These are phyloP conservation scores for Paraplagusia blochii DNA, from an alignment of 2,113 vertebrate species.

Conservation along the genomic window DNA sequence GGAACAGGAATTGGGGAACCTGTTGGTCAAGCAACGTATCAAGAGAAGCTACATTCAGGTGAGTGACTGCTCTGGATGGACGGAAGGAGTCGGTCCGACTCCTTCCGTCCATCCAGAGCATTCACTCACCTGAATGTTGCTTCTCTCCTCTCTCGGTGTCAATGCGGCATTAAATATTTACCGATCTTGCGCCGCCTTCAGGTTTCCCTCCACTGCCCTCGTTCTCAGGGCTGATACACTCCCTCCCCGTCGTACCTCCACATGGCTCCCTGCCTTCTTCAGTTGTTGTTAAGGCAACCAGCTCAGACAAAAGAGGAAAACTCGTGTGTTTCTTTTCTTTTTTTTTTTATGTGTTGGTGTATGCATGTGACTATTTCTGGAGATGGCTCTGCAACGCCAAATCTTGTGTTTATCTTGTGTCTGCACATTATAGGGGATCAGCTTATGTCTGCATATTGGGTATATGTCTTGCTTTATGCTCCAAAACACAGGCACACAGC, in stretches of 20 bases:
- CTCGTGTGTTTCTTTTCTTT: not conserved
- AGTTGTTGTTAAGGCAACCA: slow-evolving; percentile 44
- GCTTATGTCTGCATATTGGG: slow-evolving; percentile 1
- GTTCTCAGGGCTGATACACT: slow-evolving; percentile 5
- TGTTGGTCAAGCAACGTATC: too few relatives aligned
- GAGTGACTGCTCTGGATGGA: too few relatives aligned
- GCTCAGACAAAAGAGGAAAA: slow-evolving; percentile 35
- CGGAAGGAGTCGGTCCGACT: too few relatives aligned
- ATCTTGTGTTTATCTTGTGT: slow-evolving; percentile 9
- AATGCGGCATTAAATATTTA: slow-evolving; percentile 63
- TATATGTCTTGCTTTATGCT: slow-evolving; percentile 19
- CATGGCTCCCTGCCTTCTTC: not conserved
- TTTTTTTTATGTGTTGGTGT: not conserved
- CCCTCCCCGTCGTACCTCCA: slow-evolving; percentile 20
- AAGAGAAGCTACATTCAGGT: too few relatives aligned
- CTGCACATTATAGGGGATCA: slow-evolving; percentile 4
- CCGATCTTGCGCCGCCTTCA: slow-evolving; percentile 19
- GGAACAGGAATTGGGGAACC: too few relatives aligned
- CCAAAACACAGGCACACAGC: slow-evolving; percentile 10
- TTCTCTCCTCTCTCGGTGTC: slow-evolving; percentile 36
- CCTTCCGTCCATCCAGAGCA: too few relatives aligned
- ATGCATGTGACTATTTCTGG: slow-evolving; percentile 31
- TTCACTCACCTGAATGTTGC: too few relatives aligned
- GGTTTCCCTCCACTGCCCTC: slow-evolving; percentile 34
- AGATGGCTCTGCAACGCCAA: not conserved